Evolutionary conservation across 2,113 vertebrate genomes (phyloP).

Genomic region (Tupaia tana): DNA sequence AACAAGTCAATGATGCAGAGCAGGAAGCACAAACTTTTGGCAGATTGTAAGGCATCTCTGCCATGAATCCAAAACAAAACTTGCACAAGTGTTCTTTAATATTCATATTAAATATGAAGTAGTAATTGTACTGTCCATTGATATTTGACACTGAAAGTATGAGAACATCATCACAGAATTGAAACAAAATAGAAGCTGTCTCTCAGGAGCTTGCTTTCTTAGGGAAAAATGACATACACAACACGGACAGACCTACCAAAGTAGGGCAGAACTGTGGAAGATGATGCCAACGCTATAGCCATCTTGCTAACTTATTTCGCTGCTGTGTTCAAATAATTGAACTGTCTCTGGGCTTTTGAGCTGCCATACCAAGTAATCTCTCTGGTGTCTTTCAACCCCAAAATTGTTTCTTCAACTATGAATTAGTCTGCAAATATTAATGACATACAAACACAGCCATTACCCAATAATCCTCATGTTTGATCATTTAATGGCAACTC

Average conservation of each 20-base stretch:
- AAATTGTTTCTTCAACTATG: slow-evolving; percentile 7
- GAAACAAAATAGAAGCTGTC: neutral
- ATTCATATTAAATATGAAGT: neutral
- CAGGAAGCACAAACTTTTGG: neutral
- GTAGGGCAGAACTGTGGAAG: neutral
- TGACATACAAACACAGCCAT: neutral
- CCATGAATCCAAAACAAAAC: neutral
- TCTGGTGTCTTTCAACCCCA: neutral
- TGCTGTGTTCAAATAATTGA: neutral
- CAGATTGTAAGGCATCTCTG: neutral
- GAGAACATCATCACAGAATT: neutral
- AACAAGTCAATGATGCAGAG: neutral
- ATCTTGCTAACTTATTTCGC: neutral
- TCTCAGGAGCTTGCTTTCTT: neutral
- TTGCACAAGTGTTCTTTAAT: neutral
- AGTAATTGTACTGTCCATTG: neutral
- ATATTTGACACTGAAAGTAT: neutral
- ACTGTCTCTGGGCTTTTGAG: neutral
- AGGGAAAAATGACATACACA: neutral
- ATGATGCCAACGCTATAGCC: neutral
- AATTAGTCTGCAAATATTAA: neutral
- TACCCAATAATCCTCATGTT: neutral
- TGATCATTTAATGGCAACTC: neutral
- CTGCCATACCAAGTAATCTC: neutral
- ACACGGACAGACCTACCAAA: neutral